Base-by-base conservation (phyloP, 2,797 vertebrate species). In the Pangasius krempfi region DNA sequence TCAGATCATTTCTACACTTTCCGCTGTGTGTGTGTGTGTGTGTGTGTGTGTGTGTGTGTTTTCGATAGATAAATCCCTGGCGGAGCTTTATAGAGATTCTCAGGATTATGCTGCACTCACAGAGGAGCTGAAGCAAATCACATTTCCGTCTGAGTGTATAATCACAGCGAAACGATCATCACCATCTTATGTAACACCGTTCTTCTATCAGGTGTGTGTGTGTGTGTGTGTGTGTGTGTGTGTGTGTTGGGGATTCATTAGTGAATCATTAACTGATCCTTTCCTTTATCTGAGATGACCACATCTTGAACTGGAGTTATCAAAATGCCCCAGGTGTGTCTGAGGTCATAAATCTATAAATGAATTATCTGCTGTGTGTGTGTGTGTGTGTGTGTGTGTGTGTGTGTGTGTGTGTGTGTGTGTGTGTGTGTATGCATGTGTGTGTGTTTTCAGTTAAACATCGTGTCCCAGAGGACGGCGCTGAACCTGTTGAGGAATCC, bases 401-500 rank as follows among this genome's bases (percentile, higher is more conserved):
- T 44, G 72, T 75, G 72, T 75, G 22, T 75, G 72, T 47, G 72
- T 27, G 66, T 70, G 66, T 70, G 30, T 70, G 66, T 70, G 30
- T 33, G 30, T 70, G 30, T 72, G 68, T 72, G 30, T 72, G 70
- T 44, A 37, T 73, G 40, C 47, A 40, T 47, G 22, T 47, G 40
- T 47, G 72, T 27, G 72, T 47, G 72, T 47, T 9, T 30, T 40
- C 91, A 97, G 96, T 89, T 97, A 88, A 92, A 91, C 22, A 93
- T 96, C 75, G 94, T 97, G 91, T 95, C 94, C 80, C 90, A 92
- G 86, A 94, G 96, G 89, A 95, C 96, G 1, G 75, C 93, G 75
- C 79, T 91, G 88, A 97, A 96, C 91, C 78, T 88, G 33, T 64
- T 96, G 79, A 96, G 97, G 93, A 97, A 96, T 90, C 96, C 96